phyloP scores from a whole-genome alignment of 53 echinoderm and acorn worm species.

The Astropecten irregularis region DNA sequence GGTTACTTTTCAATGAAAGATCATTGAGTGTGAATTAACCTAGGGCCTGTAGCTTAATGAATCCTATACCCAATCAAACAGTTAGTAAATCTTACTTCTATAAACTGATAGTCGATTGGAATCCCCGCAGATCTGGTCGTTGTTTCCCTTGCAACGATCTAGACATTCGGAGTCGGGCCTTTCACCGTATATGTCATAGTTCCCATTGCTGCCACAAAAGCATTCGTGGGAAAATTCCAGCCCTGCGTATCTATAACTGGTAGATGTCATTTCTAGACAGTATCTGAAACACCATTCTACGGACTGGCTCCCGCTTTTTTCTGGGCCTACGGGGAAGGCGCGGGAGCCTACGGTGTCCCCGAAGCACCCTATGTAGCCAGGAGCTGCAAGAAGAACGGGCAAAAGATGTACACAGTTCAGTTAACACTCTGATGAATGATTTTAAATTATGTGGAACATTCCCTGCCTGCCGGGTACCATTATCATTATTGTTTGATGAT shows the following conservation, averaged over 20 bases:
- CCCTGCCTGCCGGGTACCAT: too few species aligned
- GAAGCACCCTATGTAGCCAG: conserved; percentile 16
- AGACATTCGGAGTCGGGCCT: background rate
- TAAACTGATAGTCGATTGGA: background rate
- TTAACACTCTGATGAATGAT: too few species aligned
- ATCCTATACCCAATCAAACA: too few species aligned
- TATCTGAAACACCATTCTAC: background rate
- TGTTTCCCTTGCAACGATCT: background rate
- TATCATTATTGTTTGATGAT: too few species aligned
- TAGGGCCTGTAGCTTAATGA: too few species aligned
- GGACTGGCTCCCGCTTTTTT: background rate
- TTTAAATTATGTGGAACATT: too few species aligned
- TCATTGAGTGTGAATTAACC: too few species aligned
- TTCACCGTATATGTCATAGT: background rate
- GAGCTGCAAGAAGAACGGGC: background rate
- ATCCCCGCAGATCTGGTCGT: background rate
- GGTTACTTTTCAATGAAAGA: too few species aligned
- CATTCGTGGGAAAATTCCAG: background rate
- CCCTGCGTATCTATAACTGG: background rate
- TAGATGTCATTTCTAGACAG: background rate
- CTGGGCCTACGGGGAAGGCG: background rate
- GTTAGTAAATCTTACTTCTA: background rate
- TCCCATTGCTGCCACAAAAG: background rate
- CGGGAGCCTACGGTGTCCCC: background rate
- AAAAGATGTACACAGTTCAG: too few species aligned